A percentile compares a stretch with the other conserved stretches of the same genome.
These are phyloP conservation scores for Macrotrachela quadricornifera DNA, from an alignment of 1,140 invertebrate species.

Conservation along the genomic window DNA sequence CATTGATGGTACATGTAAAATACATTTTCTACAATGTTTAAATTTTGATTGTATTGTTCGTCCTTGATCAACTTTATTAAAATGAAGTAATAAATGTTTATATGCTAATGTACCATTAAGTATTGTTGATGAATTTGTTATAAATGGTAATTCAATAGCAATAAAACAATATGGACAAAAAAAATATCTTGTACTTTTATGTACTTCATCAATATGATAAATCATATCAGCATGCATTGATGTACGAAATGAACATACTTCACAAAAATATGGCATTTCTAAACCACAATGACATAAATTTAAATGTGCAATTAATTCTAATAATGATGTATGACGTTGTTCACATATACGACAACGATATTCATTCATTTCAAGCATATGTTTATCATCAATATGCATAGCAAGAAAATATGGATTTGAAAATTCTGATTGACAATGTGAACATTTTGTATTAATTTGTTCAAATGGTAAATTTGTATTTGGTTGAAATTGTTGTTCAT, in stretches of 20 bases:
- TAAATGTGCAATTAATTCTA: constrained; percentile 1
- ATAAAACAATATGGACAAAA: constrained; percentile 10
- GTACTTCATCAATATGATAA: constrained; percentile 7
- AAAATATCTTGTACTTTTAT: not conserved
- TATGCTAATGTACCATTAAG: constrained; percentile 3
- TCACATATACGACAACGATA: constrained; percentile 9
- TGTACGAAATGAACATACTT: constrained; percentile 7
- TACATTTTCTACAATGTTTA: constrained; percentile 8
- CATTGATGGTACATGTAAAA: constrained; percentile 3
- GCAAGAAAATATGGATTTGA: not conserved
- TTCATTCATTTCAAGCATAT: constrained; percentile 1
- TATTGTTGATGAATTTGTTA: too few relatives aligned
- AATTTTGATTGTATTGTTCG: constrained; percentile 3
- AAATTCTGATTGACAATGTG: constrained; percentile 1
- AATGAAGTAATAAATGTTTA: constrained; percentile 4
- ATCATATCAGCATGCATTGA: constrained; percentile 8
- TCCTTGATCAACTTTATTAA: constrained; percentile 1
- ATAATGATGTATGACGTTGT: not conserved
- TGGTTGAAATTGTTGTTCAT: too few relatives aligned
- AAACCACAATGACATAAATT: not conserved
- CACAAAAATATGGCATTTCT: constrained; percentile 9
- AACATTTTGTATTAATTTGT: constrained; percentile 4
- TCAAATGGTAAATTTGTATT: constrained; percentile 5
- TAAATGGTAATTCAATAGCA: constrained; percentile 3
- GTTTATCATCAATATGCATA: constrained; percentile 4